Evolutionary conservation across 2,797 vertebrate genomes (phyloP).

Genomic region (Argyrosomus regius): DNA sequence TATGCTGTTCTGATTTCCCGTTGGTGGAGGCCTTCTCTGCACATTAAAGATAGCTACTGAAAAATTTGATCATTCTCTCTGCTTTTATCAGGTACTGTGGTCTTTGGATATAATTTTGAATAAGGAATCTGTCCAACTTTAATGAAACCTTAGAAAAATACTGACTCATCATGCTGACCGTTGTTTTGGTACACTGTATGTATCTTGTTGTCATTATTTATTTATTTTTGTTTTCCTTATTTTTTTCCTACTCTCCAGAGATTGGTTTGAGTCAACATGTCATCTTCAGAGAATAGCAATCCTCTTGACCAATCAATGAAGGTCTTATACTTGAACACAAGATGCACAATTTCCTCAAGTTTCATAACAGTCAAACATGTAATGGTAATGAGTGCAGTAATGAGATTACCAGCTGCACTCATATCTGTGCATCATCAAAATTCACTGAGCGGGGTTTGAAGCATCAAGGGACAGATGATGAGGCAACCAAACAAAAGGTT

Average conservation of each 20-base stretch:
- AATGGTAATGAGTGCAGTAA: conserved; percentile 4
- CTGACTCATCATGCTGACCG: too few relatives aligned
- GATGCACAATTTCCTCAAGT: background rate
- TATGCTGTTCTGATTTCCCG: background rate
- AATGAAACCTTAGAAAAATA: background rate
- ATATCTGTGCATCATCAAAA: conserved; percentile 9
- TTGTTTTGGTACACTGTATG: too few relatives aligned
- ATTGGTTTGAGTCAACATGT: background rate
- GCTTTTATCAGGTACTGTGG: background rate
- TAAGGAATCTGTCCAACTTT: background rate
- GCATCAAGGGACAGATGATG: conserved; percentile 3
- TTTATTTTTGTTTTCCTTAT: too few relatives aligned
- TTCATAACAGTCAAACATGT: background rate
- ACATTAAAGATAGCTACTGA: background rate
- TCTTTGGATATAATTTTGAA: background rate
- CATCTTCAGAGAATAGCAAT: background rate
- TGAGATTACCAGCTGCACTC: conserved; percentile 4
- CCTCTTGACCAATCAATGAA: background rate
- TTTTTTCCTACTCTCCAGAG: too few relatives aligned
- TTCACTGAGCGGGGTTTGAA: conserved; percentile 5
- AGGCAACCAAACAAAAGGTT: conserved; percentile 24
- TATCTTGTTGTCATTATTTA: too few relatives aligned
- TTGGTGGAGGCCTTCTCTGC: background rate
- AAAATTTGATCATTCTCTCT: background rate
- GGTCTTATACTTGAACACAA: background rate